Base-by-base conservation (phyloP, 1,140 invertebrate species). In the Acromyrmex echinatior region DNA sequence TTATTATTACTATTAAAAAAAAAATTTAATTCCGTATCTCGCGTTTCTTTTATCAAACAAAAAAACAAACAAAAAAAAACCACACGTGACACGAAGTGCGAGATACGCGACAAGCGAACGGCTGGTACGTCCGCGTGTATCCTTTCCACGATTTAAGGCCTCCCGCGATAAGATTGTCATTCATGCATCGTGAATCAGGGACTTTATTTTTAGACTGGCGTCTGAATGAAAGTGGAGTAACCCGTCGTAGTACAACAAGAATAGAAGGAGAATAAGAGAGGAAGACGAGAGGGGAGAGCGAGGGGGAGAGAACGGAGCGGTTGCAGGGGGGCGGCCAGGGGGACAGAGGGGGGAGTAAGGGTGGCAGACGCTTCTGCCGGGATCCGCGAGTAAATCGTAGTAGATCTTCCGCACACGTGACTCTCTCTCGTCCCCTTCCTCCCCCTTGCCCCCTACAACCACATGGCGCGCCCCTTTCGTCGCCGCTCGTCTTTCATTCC, bases 151-250 rank as follows among this genome's bases (percentile, higher is more conserved):
- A 89, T 89, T 86, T 88, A 90, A 82, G 60, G 10, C 35, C 39
- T 77, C 25, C 51, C 81, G 81, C 71, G 86, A 87, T 87, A 84
- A 70, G 92, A 95, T 95, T 94, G 93, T 94, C 94, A 94, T 95
- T 95, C 94, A 94, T 94, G 94, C 92, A 94, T 94, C 94, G 93
- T 93, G 93, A 94, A 93, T 94, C 92, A 93, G 90, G 92, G 93
- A 93, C 89, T 94, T 94, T 95, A 95, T 95, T 95, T 95, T 94
- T 94, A 95, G 94, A 94, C 70, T 91, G 86, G 88, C 89, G 91
- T 87, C 90, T 93, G 93, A 94, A 94, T 94, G 95, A 95, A 95
- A 94, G 94, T 95, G 93, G 94, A 94, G 93, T 94, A 89, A 91
- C 88, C 93, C 91, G 90, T 93, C 92, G 93, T 93, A 93, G 92